Percentiles rank a stretch among this genome's conserved stretches.
Evolutionary conservation across 2,113 vertebrate genomes (phyloP).

Genomic region (Nerophis lumbriciformis): DNA sequence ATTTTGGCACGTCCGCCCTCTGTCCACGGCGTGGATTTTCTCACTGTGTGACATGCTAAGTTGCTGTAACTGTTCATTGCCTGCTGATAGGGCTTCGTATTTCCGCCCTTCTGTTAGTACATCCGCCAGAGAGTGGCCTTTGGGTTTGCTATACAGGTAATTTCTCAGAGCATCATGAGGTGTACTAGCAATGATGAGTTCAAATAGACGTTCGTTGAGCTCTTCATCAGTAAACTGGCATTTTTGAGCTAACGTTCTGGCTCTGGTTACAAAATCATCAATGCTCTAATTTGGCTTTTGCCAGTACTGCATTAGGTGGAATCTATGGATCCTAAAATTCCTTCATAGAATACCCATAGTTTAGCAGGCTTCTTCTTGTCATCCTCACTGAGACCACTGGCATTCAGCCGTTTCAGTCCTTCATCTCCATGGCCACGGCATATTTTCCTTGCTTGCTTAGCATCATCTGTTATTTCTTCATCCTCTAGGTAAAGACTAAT

Average conservation of each 20-base stretch:
- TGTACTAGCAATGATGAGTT: conserved; percentile 20
- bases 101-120: no score
- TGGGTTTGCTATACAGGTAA: not conserved
- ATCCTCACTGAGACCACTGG: no score
- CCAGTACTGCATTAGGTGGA: not conserved
- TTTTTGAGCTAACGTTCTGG: not conserved
- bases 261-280: conserved; percentile 23
- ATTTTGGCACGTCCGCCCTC: conserved; percentile 6
- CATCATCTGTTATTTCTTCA: no score
- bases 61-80: conserved; percentile 5
- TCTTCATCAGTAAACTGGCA: conserved; percentile 1
- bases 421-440: no score
- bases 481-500: no score
- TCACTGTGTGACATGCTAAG: conserved; percentile 3
- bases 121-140: conserved; percentile 1
- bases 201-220: not conserved
- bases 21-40: not conserved
- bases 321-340: no score
- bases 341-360: no score
- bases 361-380: no score
- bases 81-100: conserved; percentile 4
- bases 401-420: no score
- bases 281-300: conserved; percentile 2
- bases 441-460: no score
- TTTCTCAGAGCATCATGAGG: conserved; percentile 10